Evolutionary conservation across 2,113 vertebrate genomes (phyloP).

Genomic region (Epinephelus lanceolatus): DNA sequence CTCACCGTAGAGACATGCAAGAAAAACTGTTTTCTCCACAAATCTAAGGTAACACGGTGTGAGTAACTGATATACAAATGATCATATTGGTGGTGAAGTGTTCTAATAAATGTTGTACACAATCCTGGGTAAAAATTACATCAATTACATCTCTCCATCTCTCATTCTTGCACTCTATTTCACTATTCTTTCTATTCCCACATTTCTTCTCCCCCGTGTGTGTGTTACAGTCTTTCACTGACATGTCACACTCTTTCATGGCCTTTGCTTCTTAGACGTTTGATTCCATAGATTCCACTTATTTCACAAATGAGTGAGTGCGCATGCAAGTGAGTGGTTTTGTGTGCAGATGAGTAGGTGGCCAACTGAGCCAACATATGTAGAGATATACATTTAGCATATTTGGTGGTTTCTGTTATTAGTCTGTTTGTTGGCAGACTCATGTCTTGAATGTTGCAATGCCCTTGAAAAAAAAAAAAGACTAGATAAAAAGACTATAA

Average conservation of each 20-base stretch:
- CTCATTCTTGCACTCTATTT: conserved; percentile 48
- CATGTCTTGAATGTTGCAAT: background rate
- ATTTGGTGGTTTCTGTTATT: background rate
- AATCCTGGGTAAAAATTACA: conserved; percentile 5
- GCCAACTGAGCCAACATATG: conserved; percentile 15
- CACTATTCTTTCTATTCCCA: conserved; percentile 34
- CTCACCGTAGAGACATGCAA: too few relatives aligned
- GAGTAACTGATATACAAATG: too few relatives aligned
- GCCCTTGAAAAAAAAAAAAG: background rate
- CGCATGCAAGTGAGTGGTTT: conserved; percentile 8
- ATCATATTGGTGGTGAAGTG: too few relatives aligned
- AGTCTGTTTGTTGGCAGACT: background rate
- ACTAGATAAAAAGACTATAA: too few relatives aligned
- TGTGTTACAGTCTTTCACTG: conserved; percentile 47
- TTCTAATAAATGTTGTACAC: conserved; percentile 10
- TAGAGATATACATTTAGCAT: too few relatives aligned
- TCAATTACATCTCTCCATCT: conserved; percentile 11
- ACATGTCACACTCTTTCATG: conserved; percentile 55
- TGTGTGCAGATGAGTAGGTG: conserved; percentile 12
- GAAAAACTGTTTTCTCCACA: too few relatives aligned
- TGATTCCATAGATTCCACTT: conserved; percentile 36
- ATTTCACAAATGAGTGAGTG: conserved; percentile 15
- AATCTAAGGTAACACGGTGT: too few relatives aligned
- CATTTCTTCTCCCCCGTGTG: conserved; percentile 32
- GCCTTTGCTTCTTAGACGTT: conserved; percentile 51